A percentile compares a stretch with the other conserved stretches of the same genome.
These are phyloP conservation scores for Minunthozetes semirufus DNA, from an alignment of 2,888 invertebrate species.

Conservation along the genomic window DNA sequence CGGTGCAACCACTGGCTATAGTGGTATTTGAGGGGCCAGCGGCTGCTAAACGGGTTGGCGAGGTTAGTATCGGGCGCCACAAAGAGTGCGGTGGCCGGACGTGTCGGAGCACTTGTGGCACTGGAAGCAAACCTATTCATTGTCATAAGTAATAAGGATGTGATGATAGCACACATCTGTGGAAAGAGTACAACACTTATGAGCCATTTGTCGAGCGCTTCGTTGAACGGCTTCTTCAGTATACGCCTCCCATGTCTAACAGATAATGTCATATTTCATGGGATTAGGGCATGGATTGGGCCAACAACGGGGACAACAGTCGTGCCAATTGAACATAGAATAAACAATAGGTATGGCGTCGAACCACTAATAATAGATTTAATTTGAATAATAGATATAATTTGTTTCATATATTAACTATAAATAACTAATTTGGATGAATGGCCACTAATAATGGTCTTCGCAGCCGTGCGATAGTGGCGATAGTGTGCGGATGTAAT, in stretches of 20 bases:
- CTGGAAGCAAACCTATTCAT: background rate
- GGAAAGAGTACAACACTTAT: constrained; percentile 40
- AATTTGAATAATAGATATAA: background rate
- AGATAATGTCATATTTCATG: constrained; percentile 42
- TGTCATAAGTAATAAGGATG: background rate
- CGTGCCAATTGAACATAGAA: background rate
- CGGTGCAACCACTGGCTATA: constrained; percentile 31
- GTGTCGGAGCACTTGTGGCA: constrained; percentile 12
- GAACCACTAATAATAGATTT: background rate
- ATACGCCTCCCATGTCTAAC: constrained; percentile 39
- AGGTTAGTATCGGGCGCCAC: background rate
- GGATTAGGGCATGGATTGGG: constrained; percentile 47
- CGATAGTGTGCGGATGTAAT: background rate
- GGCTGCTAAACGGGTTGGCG: background rate
- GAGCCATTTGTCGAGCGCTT: constrained; percentile 39
- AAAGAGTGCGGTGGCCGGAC: background rate
- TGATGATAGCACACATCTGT: constrained; percentile 8
- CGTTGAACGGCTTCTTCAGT: constrained; percentile 33
- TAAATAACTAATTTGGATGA: background rate
- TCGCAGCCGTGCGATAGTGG: background rate
- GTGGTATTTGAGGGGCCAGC: constrained; percentile 27
- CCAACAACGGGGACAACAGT: constrained; percentile 9
- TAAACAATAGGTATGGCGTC: background rate
- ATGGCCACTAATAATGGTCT: background rate
- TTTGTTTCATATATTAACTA: background rate